Conservation (phyloP, 2,113 vertebrate species). For the Callithrix jacchus region DNA sequence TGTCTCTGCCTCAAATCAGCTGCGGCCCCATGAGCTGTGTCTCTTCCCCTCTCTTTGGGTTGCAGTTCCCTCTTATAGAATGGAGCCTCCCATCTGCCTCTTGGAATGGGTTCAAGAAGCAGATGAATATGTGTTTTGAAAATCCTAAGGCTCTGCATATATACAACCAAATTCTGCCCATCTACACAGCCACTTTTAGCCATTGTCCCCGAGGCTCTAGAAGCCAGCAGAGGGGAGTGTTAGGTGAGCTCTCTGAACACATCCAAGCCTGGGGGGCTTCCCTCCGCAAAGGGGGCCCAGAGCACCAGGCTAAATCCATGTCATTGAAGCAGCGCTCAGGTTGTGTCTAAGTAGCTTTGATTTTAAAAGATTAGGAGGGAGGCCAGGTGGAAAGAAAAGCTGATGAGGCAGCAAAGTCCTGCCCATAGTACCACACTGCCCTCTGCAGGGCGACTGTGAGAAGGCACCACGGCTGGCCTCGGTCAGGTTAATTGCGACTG, state of each 20-base stretch:
- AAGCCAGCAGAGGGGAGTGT: background rate
- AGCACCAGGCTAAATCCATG: conserved; percentile 48
- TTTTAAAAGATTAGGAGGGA: conserved; percentile 53
- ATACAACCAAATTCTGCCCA: background rate
- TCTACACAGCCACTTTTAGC: background rate
- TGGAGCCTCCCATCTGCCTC: background rate
- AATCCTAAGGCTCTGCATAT: background rate
- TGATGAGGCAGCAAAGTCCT: conserved; percentile 13
- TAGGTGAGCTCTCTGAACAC: background rate
- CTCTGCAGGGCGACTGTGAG: conserved; percentile 75
- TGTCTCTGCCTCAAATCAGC: background rate
- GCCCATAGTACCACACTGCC: conserved; percentile 80
- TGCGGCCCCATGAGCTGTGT: background rate
- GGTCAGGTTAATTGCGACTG: background rate
- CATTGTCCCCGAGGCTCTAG: background rate
- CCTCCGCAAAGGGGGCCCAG: background rate
- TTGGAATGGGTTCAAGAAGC: background rate
- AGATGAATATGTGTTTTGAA: background rate
- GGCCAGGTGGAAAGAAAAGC: background rate
- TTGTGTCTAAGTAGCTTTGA: conserved; percentile 41
- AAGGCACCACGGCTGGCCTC: background rate
- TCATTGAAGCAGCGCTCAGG: conserved; percentile 20
- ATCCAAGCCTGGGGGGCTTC: background rate
- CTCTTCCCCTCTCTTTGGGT: background rate
- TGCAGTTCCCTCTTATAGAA: background rate